Evolutionary conservation across 2,888 invertebrate species (phyloP), one percentile per base, ranked within the genome.

Genomic region (Drosophila mettleri): DNA sequence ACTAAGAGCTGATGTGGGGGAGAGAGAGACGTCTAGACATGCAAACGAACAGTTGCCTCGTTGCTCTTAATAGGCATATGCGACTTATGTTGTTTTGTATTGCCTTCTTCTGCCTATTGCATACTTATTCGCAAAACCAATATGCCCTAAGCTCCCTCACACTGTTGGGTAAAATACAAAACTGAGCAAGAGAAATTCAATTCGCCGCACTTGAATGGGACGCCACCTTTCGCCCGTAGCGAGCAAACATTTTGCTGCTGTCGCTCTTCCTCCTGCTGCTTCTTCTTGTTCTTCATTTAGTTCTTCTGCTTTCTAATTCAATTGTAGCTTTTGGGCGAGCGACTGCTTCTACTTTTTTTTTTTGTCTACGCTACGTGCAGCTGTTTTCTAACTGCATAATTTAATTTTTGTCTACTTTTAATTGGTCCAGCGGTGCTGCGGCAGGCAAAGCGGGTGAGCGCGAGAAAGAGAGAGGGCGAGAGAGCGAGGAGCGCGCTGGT

Each of bases 341-440:
- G 43, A 66, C 58, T 43, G 46, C 41, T 51, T 72, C 62, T 49
- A 64, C 36, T 48, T 27, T 10, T 43, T 24, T 24, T 9, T 24
- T 24, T 45, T 45, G n/a, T 10, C 43, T 10, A 16, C 33, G 38
- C 33, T 74, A 60, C 74, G 69, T 74, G 77, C 67, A 72, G 60
- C 77, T 20, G 33, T 78, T 78, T 78, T 74, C 70, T 74, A 67
- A 80, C 71, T 84, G 84, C 83, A 86, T 90, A 90, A 90, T 90
- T 90, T 78, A 86, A 89, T 89, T 90, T 83, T 80, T 88, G 89
- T 88, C 89, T 85, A 79, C 84, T 88, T 89, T 90, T 89, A 90
- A 88, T 90, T 89, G 90, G 74, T 74, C 60, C 45, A 65, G 49
- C 34, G 43, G 46, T 9, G 49, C 9, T 34, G n/a, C n/a, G n/a